A percentile compares a stretch with the other conserved stretches of the same genome.
Conservation (phyloP, 2,888 invertebrate species). For the Drosophila neonasuta region DNA sequence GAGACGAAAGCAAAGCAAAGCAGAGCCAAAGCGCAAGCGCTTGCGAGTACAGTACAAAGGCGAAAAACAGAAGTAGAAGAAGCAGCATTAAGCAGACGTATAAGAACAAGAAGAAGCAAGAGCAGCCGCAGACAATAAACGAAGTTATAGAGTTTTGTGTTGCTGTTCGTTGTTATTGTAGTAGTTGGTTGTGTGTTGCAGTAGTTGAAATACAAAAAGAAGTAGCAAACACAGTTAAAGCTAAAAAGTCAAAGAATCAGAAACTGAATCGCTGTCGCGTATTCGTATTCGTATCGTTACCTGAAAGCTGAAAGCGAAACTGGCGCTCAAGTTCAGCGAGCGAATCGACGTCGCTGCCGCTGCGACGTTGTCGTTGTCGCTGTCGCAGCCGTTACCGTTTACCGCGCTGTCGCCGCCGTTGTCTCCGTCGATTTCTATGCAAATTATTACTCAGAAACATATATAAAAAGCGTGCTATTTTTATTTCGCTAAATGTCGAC, state of each 20-base stretch:
- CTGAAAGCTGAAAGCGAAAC: conserved; percentile 68
- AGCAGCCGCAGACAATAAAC: conserved; percentile 8
- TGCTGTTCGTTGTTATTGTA: not conserved
- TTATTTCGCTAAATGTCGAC: conserved; percentile 75
- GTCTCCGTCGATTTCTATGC: conserved; percentile 70
- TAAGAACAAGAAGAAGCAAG: conserved; percentile 14
- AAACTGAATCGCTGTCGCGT: conserved; percentile 38
- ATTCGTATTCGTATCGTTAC: conserved; percentile 31
- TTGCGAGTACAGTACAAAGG: conserved; percentile 39
- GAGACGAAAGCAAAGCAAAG: conserved; percentile 6
- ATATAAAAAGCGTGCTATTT: conserved; percentile 75
- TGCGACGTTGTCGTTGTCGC: conserved; percentile 12
- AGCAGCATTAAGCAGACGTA: conserved; percentile 15
- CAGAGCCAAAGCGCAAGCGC: conserved; percentile 36
- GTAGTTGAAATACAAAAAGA: conserved; percentile 4
- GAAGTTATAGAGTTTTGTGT: conserved; percentile 6
- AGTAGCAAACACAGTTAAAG: conserved; percentile 21
- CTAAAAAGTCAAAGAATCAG: conserved; percentile 14
- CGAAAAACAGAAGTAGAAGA: conserved; percentile 6
- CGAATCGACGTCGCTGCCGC: conserved; percentile 51
- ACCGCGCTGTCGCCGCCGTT: conserved; percentile 11
- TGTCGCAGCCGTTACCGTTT: not conserved
- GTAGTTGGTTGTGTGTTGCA: conserved; percentile 9
- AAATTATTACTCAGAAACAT: conserved; percentile 72
- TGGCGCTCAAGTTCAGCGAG: conserved; percentile 72